These are phyloP conservation scores for Sesia bembeciformis DNA, from an alignment of 2,888 invertebrate species.

Conservation along the genomic window DNA sequence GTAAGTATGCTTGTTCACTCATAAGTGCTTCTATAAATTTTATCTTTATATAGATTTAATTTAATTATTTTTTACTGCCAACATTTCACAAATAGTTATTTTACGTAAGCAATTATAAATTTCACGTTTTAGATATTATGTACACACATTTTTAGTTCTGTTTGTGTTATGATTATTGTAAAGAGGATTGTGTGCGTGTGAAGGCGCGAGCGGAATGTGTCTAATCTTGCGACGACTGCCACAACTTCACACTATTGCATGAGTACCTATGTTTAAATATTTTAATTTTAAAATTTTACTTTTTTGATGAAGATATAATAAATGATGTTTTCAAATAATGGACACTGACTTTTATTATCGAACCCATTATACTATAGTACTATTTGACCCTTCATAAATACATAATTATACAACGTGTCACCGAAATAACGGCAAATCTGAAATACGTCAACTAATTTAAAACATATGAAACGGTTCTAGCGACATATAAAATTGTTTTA, in stretches of 20 bases:
- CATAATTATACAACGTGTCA: too few species aligned
- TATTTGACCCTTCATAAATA: too few species aligned
- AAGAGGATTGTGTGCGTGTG: constrained; percentile 14
- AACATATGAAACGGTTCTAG: too few species aligned
- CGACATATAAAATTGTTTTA: too few species aligned
- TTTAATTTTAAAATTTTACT: constrained; percentile 71
- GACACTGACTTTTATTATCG: constrained; percentile 12
- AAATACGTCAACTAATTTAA: too few species aligned
- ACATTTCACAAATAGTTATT: constrained; percentile 61
- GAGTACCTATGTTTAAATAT: constrained; percentile 66
- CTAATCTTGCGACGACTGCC: constrained; percentile 17
- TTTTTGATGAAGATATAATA: constrained; percentile 73
- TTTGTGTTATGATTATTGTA: constrained; percentile 47
- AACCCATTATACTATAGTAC: too few species aligned
- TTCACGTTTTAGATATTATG: constrained; percentile 52
- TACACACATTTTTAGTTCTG: constrained; percentile 62
- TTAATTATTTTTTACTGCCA: constrained; percentile 61
- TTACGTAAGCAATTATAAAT: constrained; percentile 46
- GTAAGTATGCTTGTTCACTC: constrained; percentile 64
- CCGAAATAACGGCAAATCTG: too few species aligned
- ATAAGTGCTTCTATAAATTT: constrained; percentile 62
- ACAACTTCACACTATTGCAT: constrained; percentile 51
- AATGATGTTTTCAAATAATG: constrained; percentile 70
- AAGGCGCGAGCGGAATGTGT: background rate
- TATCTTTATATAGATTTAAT: constrained; percentile 45